Evolutionary conservation across 1,140 invertebrate genomes (phyloP).

Genomic region (Ylistrum balloti): DNA sequence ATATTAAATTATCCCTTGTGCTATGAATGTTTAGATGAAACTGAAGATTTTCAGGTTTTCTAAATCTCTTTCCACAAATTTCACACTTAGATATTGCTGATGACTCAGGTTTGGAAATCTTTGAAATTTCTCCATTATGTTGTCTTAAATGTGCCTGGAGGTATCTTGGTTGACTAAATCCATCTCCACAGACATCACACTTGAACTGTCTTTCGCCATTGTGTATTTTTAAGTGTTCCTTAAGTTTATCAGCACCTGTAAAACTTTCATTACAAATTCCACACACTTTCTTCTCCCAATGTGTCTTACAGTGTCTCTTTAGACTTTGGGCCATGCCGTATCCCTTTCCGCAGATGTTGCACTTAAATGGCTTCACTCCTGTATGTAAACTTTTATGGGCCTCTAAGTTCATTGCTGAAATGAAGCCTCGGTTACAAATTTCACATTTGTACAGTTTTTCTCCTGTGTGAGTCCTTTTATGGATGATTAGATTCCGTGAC

Average conservation of each 20-base stretch:
- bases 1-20: neutral
- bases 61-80: neutral
- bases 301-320: neutral
- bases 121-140: neutral
- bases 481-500: neutral
- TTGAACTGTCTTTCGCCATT: neutral
- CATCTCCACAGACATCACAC: neutral
- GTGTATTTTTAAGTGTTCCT: neutral
- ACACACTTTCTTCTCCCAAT: conserved; percentile 41
- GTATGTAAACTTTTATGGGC: conserved; percentile 17
- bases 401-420: neutral
- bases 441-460: conserved; percentile 22
- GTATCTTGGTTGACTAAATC: neutral
- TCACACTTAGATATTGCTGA: neutral
- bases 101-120: neutral
- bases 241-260: neutral
- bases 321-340: neutral
- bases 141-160: neutral
- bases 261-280: conserved; percentile 9
- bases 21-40: neutral
- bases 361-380: conserved; percentile 44
- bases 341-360: conserved; percentile 44
- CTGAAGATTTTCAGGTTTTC: neutral
- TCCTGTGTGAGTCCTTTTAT: neutral
- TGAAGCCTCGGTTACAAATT: neutral